Conservation (phyloP, 2,888 invertebrate species). For the Diarsia dahlii region DNA sequence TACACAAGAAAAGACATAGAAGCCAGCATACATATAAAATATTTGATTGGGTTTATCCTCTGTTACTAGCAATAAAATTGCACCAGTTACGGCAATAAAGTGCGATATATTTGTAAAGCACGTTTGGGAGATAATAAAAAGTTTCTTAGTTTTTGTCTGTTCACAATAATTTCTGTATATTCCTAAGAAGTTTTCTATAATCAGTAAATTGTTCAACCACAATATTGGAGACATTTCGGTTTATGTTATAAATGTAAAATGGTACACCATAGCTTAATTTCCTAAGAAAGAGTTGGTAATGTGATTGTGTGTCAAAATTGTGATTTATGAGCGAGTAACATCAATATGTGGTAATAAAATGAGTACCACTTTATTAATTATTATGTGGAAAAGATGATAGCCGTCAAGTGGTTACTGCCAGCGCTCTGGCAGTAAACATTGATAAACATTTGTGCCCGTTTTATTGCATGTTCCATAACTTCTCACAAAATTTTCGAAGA, state of each 20-base stretch:
- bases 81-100: neutral
- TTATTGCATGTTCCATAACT: no score
- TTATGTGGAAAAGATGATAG: no score
- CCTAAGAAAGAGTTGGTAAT: neutral
- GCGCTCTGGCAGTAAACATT: no score
- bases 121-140: slow-evolving; percentile 5
- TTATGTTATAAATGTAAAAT: neutral
- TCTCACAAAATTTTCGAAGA: no score
- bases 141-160: slow-evolving; percentile 17
- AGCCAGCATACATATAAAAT: slow-evolving; percentile 8
- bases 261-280: neutral
- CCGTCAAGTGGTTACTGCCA: no score
- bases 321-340: neutral
- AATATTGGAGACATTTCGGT: slow-evolving; percentile 18
- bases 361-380: no score
- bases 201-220: slow-evolving; percentile 3
- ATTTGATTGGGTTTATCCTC: neutral
- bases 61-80: neutral
- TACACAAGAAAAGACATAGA: slow-evolving; percentile 3
- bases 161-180: slow-evolving; percentile 23
- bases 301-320: neutral
- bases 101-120: neutral
- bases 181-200: slow-evolving; percentile 29
- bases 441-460: no score
- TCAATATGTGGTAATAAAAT: neutral